These are phyloP conservation scores for Lindbergichthys nudifrons DNA, from an alignment of 2,797 vertebrate genomes.

Conservation along the genomic window DNA sequence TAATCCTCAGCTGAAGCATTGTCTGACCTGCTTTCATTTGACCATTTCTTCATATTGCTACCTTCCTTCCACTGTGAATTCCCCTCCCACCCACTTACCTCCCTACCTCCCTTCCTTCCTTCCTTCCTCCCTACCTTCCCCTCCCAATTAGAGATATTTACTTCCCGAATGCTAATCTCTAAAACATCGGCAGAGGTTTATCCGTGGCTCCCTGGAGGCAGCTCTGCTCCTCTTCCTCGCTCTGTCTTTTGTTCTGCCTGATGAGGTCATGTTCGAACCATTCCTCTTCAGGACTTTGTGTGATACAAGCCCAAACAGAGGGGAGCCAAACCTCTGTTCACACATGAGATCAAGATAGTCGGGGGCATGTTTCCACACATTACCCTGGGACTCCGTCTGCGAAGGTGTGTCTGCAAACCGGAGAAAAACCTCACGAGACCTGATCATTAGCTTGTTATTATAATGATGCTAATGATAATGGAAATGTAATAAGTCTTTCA, in stretches of 20 bases:
- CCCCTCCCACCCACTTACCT: constrained; percentile 51
- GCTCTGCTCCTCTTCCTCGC: constrained; percentile 42
- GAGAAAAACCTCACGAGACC: constrained; percentile 57
- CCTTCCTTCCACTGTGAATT: constrained; percentile 51
- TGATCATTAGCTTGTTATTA: constrained; percentile 73
- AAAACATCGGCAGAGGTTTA: constrained; percentile 67
- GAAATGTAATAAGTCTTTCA: constrained; percentile 78
- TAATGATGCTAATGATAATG: constrained; percentile 77
- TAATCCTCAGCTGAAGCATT: constrained; percentile 52
- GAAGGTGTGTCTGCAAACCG: constrained; percentile 57
- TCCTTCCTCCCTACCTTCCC: constrained; percentile 47
- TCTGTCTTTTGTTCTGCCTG: constrained; percentile 75
- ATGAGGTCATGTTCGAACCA: constrained; percentile 84
- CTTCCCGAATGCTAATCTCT: constrained; percentile 80
- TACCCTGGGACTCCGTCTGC: constrained; percentile 49
- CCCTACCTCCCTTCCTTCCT: constrained; percentile 41
- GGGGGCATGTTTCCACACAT: constrained; percentile 81
- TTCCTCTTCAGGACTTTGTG: constrained; percentile 69
- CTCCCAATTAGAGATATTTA: constrained; percentile 73
- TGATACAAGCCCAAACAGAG: constrained; percentile 84
- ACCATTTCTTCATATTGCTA: constrained; percentile 51
- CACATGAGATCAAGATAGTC: constrained; percentile 82
- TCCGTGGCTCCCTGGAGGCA: constrained; percentile 55
- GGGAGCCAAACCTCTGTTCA: constrained; percentile 79
- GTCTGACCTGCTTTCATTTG: constrained; percentile 53